Conservation (phyloP, 64 coral and sea anemone species). For the Pachyseris speciosa region DNA sequence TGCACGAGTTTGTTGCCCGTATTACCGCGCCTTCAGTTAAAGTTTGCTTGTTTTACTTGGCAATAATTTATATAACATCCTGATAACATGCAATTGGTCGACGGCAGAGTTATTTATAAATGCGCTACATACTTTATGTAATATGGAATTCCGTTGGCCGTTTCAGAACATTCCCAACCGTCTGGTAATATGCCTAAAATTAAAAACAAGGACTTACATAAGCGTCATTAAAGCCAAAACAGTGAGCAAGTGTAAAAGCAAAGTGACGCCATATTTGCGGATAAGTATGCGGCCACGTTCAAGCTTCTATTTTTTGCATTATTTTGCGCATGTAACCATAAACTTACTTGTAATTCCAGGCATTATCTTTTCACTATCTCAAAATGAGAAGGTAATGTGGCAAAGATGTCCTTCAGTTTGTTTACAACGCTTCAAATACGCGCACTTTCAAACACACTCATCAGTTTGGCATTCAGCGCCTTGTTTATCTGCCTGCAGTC, state of each 20-base stretch:
- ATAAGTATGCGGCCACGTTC: not conserved
- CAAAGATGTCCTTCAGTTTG: not conserved
- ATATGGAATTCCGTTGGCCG: slow-evolving; percentile 90
- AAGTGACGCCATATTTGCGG: not conserved
- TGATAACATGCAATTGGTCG: too few species aligned
- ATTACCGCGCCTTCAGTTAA: too few species aligned
- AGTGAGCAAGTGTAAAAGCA: not conserved
- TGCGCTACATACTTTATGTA: slow-evolving; percentile 90
- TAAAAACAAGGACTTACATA: not conserved
- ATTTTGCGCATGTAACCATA: not conserved
- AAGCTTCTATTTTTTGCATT: not conserved
- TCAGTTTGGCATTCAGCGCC: slow-evolving; percentile 47
- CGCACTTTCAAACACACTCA: not conserved
- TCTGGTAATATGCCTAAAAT: slow-evolving; percentile 79
- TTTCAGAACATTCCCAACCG: slow-evolving; percentile 97
- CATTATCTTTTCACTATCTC: not conserved
- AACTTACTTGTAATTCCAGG: slow-evolving; percentile 50
- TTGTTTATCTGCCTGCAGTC: slow-evolving; percentile 71
- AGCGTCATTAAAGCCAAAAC: not conserved
- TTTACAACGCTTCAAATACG: not conserved
- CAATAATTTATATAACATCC: too few species aligned
- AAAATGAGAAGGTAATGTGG: not conserved
- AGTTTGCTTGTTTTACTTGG: too few species aligned
- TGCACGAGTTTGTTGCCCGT: too few species aligned
- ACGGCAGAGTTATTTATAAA: not conserved